Conservation (phyloP, 1,140 invertebrate genomes). For the Subanguina moxae region DNA sequence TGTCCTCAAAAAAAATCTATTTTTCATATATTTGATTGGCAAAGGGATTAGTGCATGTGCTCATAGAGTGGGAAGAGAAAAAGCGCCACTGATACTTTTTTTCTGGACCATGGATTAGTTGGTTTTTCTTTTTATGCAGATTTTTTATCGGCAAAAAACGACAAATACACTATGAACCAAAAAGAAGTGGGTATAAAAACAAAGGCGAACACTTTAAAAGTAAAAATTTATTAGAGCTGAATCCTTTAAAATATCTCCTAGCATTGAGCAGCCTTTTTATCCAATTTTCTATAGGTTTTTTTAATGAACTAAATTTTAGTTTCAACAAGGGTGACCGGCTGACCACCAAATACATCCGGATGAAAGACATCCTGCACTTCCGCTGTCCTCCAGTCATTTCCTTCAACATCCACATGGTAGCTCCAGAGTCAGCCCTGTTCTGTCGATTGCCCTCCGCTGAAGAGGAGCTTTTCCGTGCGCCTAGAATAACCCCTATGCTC, state of each 20-base stretch:
- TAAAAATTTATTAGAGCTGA: too few species aligned
- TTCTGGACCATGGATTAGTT: conserved; percentile 3
- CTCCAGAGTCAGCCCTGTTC: not conserved
- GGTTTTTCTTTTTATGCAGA: not conserved
- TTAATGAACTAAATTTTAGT: not conserved
- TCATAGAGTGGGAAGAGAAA: too few species aligned
- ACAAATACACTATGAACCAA: too few species aligned
- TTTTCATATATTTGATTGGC: too few species aligned
- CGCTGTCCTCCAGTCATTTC: conserved; percentile 3
- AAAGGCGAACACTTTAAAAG: too few species aligned
- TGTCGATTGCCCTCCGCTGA: not conserved
- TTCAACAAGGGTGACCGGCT: not conserved
- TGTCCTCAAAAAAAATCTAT: too few species aligned
- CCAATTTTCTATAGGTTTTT: too few species aligned
- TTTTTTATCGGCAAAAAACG: not conserved
- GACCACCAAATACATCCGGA: not conserved
- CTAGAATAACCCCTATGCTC: not conserved
- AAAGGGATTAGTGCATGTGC: too few species aligned
- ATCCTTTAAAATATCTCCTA: too few species aligned
- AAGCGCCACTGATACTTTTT: too few species aligned
- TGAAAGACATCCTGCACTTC: conserved; percentile 3
- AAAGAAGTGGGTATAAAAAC: too few species aligned
- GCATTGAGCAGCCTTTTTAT: too few species aligned
- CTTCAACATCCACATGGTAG: conserved; percentile 7
- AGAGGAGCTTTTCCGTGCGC: not conserved